Evolutionary conservation across 2,797 vertebrate genomes (phyloP).

Genomic region (Ambastaia sidthimunki): DNA sequence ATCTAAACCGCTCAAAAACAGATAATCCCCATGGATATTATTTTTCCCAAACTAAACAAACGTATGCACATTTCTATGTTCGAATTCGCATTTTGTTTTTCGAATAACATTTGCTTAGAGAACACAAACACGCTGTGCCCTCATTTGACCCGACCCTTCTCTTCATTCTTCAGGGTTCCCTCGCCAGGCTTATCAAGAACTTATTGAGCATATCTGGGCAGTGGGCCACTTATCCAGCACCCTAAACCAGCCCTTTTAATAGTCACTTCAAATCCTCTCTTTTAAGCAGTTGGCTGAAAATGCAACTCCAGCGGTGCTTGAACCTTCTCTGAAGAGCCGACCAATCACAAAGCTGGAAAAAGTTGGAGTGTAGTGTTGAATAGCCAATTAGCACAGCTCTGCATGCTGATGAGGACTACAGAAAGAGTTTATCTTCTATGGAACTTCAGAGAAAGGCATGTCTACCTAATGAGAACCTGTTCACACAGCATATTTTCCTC

Average conservation of each 20-base stretch:
- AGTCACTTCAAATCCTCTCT: slow-evolving; percentile 61
- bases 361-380: slow-evolving; percentile 71
- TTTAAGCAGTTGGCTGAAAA: slow-evolving; percentile 29
- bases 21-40: slow-evolving; percentile 20
- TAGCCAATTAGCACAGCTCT: slow-evolving; percentile 72
- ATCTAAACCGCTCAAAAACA: slow-evolving; percentile 15
- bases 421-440: slow-evolving; percentile 5
- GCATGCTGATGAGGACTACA: slow-evolving; percentile 67
- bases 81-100: slow-evolving; percentile 11
- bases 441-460: slow-evolving; percentile 13
- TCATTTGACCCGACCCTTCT: slow-evolving; percentile 50
- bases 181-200: slow-evolving; percentile 71
- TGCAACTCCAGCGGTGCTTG: slow-evolving; percentile 72
- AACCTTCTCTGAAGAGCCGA: slow-evolving; percentile 68
- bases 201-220: slow-evolving; percentile 66
- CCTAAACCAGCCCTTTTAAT: slow-evolving; percentile 66
- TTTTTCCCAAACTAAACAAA: slow-evolving; percentile 31
- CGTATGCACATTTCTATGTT: slow-evolving; percentile 22
- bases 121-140: slow-evolving; percentile 29
- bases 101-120: slow-evolving; percentile 24
- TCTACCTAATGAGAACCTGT: slow-evolving; percentile 32
- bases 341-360: slow-evolving; percentile 60
- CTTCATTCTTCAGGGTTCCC: slow-evolving; percentile 62
- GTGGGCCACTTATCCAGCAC: slow-evolving; percentile 63
- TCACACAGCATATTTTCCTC: slow-evolving; percentile 2